Base-by-base conservation (phyloP, 2,888 invertebrate species). In the Drosophila melanosoma region DNA sequence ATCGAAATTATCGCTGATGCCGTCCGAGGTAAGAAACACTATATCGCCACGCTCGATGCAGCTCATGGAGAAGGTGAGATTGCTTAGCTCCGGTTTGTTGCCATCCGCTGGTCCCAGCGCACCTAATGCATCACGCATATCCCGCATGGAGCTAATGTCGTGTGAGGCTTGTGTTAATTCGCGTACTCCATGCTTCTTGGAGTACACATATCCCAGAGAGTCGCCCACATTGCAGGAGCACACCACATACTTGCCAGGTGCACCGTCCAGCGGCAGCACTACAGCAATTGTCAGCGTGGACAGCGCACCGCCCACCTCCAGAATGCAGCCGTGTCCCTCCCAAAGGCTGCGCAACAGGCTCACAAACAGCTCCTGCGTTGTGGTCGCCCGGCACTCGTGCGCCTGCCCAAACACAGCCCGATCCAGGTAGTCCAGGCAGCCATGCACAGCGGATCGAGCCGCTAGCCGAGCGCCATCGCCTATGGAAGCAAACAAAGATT, bases 181-280 rank as follows among this genome's bases (percentile, higher is more conserved):
- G 58, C 97, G 94, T 11, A 98, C 96, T n/a, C 98, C 98, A 91
- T 94, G 92, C 82, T 94, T 94, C 89, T 95, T 95, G 12, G 95
- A 95, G 93, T 97, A 97, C 67, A 98, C 96, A 91, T 97, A 98
- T n/a, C 97, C 97, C 78, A 97, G 94, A 53, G 97, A 97, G 92
- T 98, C 98, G 0, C 98, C 98, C 26, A 98, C 97, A 92, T 98
- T 98, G 91, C 97, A 97, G 57, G 96, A 96, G 91, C 98, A 98
- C 45, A 97, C 96, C 54, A 96, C 94, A 90, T 95, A 96, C 84
- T 94, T 94, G 93, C 93, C 60, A 7, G 73, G 64, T 1, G 79
- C 75, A n/a, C 76, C 93, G 62, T 85, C 90, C 78, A 96, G 90
- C 56, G 96, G 96, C 74, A 96, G 93, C 58, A 97, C 94, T 29